phyloP scores from a whole-genome alignment of 2,797 vertebrate genomes.

The Pseudopleuronectes americanus region DNA sequence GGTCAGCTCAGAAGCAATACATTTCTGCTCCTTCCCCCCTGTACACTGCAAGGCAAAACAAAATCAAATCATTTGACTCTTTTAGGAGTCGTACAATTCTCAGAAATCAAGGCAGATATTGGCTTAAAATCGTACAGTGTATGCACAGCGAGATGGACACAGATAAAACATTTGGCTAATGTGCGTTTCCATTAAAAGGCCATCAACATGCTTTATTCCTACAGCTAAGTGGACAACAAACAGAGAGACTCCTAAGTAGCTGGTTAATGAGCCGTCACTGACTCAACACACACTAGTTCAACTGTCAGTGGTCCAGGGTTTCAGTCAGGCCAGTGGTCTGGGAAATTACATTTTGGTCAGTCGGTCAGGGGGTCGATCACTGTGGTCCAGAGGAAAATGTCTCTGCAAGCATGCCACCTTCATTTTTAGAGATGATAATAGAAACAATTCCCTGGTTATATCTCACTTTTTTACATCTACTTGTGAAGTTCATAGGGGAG shows the following conservation, averaged over 20 bases:
- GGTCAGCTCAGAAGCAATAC: too few relatives aligned
- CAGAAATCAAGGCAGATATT: background rate
- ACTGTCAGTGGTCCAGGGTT: background rate
- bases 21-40: too few relatives aligned
- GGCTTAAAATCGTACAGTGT: too few relatives aligned
- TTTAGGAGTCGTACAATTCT: background rate
- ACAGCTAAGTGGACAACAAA: conserved; percentile 14
- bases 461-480: too few relatives aligned
- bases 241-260: conserved; percentile 11
- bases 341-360: background rate
- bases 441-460: too few relatives aligned
- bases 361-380: background rate
- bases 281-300: background rate
- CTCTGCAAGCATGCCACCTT: background rate
- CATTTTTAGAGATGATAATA: background rate
- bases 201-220: conserved; percentile 28
- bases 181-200: conserved; percentile 46
- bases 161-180: conserved; percentile 37
- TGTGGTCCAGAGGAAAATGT: background rate
- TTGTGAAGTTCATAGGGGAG: too few relatives aligned
- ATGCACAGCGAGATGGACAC: background rate
- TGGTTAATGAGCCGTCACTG: conserved; percentile 18
- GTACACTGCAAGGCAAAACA: too few relatives aligned
- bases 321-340: background rate
- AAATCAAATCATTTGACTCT: too few relatives aligned